Evolutionary conservation across 2,113 vertebrate species (phyloP).

Genomic region (Vanacampus margaritifer): DNA sequence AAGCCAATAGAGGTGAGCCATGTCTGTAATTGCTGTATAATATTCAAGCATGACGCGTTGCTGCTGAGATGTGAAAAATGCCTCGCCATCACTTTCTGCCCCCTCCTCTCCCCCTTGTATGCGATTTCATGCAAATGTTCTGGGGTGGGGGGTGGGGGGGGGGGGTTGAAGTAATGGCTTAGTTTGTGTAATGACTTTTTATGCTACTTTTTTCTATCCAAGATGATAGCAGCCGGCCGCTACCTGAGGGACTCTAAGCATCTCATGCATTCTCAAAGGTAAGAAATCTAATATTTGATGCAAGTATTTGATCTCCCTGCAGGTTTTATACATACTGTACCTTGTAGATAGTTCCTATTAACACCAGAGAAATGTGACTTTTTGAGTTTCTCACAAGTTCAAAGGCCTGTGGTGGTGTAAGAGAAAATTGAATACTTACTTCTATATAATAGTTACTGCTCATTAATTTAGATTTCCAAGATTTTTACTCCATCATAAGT

Average conservation of each 20-base stretch:
- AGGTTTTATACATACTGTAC: neutral
- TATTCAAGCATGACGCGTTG: conserved; percentile 61
- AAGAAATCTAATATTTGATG: conserved; percentile 9
- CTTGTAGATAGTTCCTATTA: neutral
- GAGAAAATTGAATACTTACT: no score
- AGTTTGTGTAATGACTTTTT: conserved; percentile 62
- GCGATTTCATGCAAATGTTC: conserved; percentile 66
- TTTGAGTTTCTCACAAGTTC: neutral
- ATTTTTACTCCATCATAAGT: no score
- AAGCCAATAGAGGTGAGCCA: conserved; percentile 63
- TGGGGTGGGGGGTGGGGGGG: no score
- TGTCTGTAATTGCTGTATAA: conserved; percentile 66
- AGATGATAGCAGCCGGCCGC: conserved; percentile 40
- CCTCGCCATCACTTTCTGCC: conserved; percentile 57
- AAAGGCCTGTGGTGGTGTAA: no score
- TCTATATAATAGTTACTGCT: no score
- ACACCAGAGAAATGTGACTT: neutral
- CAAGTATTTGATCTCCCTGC: conserved; percentile 13
- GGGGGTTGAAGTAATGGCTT: conserved; percentile 52
- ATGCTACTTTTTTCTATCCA: conserved; percentile 43
- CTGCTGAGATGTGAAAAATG: conserved; percentile 66
- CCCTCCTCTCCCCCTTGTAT: conserved; percentile 40
- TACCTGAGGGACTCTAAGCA: conserved; percentile 9
- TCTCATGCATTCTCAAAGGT: conserved; percentile 11
- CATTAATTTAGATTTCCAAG: no score